Base-by-base conservation (phyloP, 2,797 vertebrate species). In the Tapirus indicus region DNA sequence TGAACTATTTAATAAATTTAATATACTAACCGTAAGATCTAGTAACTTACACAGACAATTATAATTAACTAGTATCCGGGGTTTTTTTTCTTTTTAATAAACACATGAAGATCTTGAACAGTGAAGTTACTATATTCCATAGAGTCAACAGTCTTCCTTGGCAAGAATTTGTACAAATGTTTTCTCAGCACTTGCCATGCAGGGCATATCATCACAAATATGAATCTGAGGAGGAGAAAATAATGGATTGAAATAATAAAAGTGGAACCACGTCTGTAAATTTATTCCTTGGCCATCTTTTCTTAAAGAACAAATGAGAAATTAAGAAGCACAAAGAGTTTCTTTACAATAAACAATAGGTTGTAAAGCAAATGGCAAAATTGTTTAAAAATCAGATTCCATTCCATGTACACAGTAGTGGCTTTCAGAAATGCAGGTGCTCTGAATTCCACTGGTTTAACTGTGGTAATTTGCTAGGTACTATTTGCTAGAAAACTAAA, bases 151-250 rank as follows among this genome's bases (percentile, higher is more conserved):
- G 97, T 96, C 95, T 97, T 97, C 95, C 96, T 98, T 99, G 99
- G 98, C 98, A 98, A 98, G 92, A 97, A 20, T 94, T 97, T 98
- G 97, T 82, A 98, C 97, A 98, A 99, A 98, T 98, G 98, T 99
- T 98, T 99, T 98, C 98, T 98, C 98, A 98, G 98, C 98, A 98
- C 98, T 98, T 98, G 87, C 98, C 98, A 98, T 44, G 16, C 92
- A 97, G 98, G 96, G 97, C 98, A 97, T 96, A 97, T 97, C 98
- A 98, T 97, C 97, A 97, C 98, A 99, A 99, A 98, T 98, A 98
- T 79, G 97, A 98, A 98, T 98, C 91, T 98, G 97, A 98, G 80
- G 97, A 98, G 92, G 80, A 98, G 97, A 96, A 98, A 98, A 98
- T 97, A 98, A 98, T 96, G 6, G 97, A 97, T 85, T 98, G 44